Evolutionary conservation across 2,797 vertebrate genomes (phyloP), one percentile per base, ranked within the genome.

Genomic region (Danio tinwini): DNA sequence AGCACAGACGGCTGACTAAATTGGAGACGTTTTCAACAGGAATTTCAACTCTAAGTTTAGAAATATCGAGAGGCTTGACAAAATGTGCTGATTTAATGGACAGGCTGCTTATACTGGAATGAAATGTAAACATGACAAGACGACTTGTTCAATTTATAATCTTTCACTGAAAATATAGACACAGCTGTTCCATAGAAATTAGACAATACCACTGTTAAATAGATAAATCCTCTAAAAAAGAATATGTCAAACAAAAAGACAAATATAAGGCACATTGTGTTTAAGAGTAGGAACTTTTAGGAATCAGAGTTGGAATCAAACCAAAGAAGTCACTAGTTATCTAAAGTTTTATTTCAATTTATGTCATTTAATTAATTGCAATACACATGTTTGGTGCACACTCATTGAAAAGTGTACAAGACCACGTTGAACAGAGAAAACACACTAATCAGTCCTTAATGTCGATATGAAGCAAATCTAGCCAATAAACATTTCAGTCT

Each of bases 81-180:
- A 74, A 47, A 68, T 45, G 64, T 68, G 21, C 42, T 77, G 75
- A 77, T 77, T 77, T 77, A 77, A 47, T 58, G 52, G 21, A 59
- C 53, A 69, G 75, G 13, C 64, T 77, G 53, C 75, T 77, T 68
- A 68, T 49, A 40, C 45, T 68, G 69, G 40, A 42, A 74, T 45
- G 64, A 75, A 82, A 71, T 74, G 58, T 78, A 65, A 81, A 82
- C 69, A 83, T 67, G 69, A 67, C 39, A 53, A 73, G 21, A 49
- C 17, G 74, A 67, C 68, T 76, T 7, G n/a, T 76, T 76, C 44
- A 52, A 49, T 72, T 82, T 49, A 76, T 39, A 65, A 76, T 82
- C 12, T 42, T 71, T 63, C 80, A 71, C 65, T 50, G 19, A 81
- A 71, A 77, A 58, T 75, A 68, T 76, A 76, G 61, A 72, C 74